These are phyloP conservation scores for Leuciscus waleckii DNA, from an alignment of 2,797 vertebrate species.

Conservation along the genomic window DNA sequence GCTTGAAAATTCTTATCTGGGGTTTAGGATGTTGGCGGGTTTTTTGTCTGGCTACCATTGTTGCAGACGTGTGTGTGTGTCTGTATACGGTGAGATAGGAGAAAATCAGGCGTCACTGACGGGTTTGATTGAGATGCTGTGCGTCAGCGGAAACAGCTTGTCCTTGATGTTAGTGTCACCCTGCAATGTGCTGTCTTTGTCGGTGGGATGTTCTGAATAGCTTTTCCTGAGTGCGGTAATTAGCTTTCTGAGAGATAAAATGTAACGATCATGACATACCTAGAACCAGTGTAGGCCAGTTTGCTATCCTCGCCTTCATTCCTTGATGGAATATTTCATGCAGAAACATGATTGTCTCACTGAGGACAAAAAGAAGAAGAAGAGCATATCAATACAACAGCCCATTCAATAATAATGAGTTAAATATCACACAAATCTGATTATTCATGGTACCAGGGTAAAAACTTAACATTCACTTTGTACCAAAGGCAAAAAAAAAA, in stretches of 20 bases:
- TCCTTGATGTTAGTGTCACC: constrained; percentile 64
- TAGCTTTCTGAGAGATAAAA: constrained; percentile 44
- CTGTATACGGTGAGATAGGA: constrained; percentile 71
- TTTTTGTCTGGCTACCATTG: constrained; percentile 69
- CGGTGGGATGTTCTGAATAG: constrained; percentile 47
- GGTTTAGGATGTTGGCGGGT: constrained; percentile 63
- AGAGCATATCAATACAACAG: constrained; percentile 4
- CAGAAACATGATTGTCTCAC: constrained; percentile 99
- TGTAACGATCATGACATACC: constrained; percentile 79
- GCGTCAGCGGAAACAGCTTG: constrained; percentile 58
- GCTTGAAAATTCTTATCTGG: constrained; percentile 72
- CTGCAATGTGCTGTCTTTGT: constrained; percentile 40
- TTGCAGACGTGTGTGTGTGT: constrained; percentile 63
- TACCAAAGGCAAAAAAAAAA: background rate
- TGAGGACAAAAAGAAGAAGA: constrained; percentile 67
- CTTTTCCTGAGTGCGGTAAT: constrained; percentile 41
- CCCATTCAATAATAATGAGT: background rate
- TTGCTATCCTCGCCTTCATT: constrained; percentile 95
- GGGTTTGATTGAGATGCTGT: constrained; percentile 62
- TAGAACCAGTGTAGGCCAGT: constrained; percentile 98
- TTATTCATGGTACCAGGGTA: background rate
- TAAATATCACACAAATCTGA: background rate
- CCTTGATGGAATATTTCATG: constrained; percentile 99
- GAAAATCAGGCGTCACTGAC: constrained; percentile 61
- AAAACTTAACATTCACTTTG: background rate